phyloP scores from a whole-genome alignment of 2,797 vertebrate genomes.

The Pantherophis alleghaniensis region DNA sequence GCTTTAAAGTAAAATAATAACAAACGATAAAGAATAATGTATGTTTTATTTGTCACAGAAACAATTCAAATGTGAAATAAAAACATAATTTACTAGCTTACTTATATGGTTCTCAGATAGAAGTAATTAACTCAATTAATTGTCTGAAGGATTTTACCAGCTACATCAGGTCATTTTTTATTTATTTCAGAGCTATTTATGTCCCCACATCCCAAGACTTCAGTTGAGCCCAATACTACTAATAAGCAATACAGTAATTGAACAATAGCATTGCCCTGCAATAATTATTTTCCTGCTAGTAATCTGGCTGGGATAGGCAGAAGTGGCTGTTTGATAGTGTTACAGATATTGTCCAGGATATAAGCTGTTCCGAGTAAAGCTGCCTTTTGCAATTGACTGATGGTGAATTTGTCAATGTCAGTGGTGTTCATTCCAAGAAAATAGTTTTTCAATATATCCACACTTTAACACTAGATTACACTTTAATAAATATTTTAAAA shows the following conservation, averaged over 20 bases:
- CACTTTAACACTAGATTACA: background rate
- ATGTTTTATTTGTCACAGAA: background rate
- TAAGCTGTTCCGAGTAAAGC: background rate
- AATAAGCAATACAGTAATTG: background rate
- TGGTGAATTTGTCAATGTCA: background rate
- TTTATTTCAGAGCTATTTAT: background rate
- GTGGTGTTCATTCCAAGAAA: background rate
- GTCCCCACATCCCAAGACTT: background rate
- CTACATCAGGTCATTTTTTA: background rate
- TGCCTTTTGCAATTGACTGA: background rate
- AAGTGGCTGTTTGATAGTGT: background rate
- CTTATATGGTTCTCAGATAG: background rate
- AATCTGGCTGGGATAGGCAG: background rate
- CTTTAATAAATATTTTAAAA: background rate
- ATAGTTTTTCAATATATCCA: background rate
- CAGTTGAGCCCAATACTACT: background rate
- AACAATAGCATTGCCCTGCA: background rate
- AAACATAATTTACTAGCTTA: background rate
- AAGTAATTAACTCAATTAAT: background rate
- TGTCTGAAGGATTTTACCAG: background rate
- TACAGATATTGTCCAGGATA: background rate
- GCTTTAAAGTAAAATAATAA: background rate
- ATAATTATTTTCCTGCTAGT: background rate
- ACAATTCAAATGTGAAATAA: background rate
- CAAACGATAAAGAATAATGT: background rate